Evolutionary conservation across 2,888 invertebrate genomes (phyloP).

Genomic region (Camponotus fellah): DNA sequence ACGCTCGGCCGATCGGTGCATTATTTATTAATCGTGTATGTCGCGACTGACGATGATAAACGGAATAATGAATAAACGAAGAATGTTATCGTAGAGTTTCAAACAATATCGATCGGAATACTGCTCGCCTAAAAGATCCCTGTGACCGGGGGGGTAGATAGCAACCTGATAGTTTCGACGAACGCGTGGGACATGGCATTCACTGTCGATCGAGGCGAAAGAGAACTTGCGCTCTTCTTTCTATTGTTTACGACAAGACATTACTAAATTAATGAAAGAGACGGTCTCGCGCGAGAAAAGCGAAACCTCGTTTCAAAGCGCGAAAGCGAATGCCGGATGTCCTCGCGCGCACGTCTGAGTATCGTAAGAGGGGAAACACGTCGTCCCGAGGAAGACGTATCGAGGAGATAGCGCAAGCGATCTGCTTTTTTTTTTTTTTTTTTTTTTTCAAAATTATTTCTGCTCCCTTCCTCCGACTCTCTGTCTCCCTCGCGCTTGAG

Average conservation of each 20-base stretch:
- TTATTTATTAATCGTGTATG: constrained; percentile 31
- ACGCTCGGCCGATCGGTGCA: constrained; percentile 59
- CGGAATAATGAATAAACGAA: constrained; percentile 68
- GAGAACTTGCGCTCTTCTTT: background rate
- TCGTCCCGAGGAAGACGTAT: constrained; percentile 74
- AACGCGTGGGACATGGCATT: constrained; percentile 71
- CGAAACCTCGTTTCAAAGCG: background rate
- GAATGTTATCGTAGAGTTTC: constrained; percentile 68
- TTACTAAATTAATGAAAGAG: background rate
- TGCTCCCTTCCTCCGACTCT: constrained; percentile 67
- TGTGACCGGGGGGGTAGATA: constrained; percentile 45
- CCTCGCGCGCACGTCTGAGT: constrained; percentile 67
- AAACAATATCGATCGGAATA: constrained; percentile 67
- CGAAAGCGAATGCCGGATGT: constrained; percentile 71
- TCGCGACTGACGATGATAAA: constrained; percentile 65
- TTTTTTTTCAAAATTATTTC: constrained; percentile 43
- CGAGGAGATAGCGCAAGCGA: constrained; percentile 75
- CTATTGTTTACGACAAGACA: background rate
- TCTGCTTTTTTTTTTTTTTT: constrained; percentile 37
- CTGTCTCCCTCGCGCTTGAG: constrained; percentile 58
- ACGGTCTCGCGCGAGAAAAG: background rate
- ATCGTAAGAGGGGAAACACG: constrained; percentile 68
- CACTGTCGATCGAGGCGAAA: constrained; percentile 51
- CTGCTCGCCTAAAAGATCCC: constrained; percentile 71
- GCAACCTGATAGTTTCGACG: constrained; percentile 68